Conservation (phyloP, 2,888 invertebrate genomes). For the Eurytoma californica region DNA sequence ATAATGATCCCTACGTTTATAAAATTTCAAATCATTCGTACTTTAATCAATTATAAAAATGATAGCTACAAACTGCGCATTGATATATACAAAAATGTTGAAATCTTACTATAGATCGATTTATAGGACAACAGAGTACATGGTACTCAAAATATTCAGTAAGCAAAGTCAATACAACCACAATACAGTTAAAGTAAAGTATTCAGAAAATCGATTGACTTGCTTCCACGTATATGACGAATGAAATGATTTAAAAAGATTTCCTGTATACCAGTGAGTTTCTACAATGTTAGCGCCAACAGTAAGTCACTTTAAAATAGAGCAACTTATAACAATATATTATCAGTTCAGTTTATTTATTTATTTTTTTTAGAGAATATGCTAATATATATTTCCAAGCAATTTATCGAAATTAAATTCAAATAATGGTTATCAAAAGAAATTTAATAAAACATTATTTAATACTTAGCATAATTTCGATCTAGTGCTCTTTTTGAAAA, state of each 20-base stretch:
- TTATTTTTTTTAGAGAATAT: not conserved
- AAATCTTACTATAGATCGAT: constrained; percentile 22
- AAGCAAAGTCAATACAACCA: constrained; percentile 29
- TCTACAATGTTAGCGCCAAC: not conserved
- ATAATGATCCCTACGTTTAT: no score
- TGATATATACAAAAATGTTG: constrained; percentile 41
- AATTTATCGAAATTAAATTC: constrained; percentile 12
- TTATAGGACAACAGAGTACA: constrained; percentile 60
- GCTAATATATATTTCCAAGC: not conserved
- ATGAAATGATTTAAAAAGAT: not conserved
- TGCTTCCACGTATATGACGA: constrained; percentile 7
- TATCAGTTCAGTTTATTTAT: not conserved
- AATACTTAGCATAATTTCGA: constrained; percentile 4
- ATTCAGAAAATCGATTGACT: constrained; percentile 22
- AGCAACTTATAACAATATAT: not conserved
- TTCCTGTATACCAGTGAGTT: not conserved
- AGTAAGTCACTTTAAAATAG: constrained; percentile 38
- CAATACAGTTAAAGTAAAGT: constrained; percentile 11
- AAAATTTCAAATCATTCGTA: not conserved
- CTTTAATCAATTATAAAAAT: not conserved
- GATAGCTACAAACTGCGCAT: constrained; percentile 21
- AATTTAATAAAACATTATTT: not conserved
- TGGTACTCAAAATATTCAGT: constrained; percentile 61
- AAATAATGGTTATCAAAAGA: constrained; percentile 8
- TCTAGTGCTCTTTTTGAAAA: not conserved